Conservation (phyloP, 2,113 vertebrate species). For the Anolis carolinensis region DNA sequence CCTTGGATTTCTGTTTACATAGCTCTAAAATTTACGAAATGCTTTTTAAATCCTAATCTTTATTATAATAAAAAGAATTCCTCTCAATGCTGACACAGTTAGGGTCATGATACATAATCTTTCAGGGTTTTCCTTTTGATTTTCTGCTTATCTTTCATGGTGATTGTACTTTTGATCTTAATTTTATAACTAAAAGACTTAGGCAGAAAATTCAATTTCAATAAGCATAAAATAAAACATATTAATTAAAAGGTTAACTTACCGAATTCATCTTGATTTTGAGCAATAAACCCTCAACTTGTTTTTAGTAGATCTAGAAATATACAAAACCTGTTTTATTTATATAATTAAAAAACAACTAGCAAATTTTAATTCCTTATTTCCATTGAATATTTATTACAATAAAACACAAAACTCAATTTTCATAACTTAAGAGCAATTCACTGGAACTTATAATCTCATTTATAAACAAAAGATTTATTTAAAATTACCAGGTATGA, state of each 20-base stretch:
- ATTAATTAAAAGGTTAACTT: slow-evolving; percentile 2
- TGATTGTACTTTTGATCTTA: neutral
- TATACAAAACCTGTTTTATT: neutral
- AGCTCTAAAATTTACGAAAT: neutral
- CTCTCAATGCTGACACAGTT: neutral
- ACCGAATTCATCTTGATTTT: slow-evolving; percentile 24
- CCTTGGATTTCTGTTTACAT: neutral
- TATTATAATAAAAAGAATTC: neutral
- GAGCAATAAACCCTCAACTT: neutral
- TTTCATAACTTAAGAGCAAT: no score
- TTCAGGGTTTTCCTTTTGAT: neutral
- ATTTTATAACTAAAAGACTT: no score
- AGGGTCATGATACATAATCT: neutral
- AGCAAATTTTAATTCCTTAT: neutral
- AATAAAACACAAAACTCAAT: neutral
- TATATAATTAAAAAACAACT: neutral
- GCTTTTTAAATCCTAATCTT: neutral
- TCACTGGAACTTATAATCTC: no score
- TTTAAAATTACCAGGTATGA: neutral
- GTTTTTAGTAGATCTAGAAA: slow-evolving; percentile 1
- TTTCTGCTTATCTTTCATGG: neutral
- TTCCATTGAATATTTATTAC: neutral
- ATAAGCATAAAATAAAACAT: neutral
- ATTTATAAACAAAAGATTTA: neutral
- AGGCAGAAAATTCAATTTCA: neutral